These are phyloP conservation scores for Coilia nasus DNA, from an alignment of 2,797 vertebrate genomes.

Conservation along the genomic window DNA sequence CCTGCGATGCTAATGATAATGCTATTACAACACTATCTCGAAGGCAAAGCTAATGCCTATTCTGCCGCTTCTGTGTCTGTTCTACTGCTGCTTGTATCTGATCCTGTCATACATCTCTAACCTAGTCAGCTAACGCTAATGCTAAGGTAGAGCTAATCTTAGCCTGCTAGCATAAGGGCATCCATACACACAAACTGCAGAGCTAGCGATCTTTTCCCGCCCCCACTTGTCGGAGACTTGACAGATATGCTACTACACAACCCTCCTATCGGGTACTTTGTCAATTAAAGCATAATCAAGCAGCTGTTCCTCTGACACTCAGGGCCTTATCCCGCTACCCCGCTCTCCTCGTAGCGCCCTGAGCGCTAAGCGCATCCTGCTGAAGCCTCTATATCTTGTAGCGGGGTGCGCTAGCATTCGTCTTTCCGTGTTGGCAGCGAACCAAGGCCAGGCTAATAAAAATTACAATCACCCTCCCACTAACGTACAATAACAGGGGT, in stretches of 20 bases:
- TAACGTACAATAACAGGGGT: conserved; percentile 13
- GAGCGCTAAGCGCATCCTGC: neutral
- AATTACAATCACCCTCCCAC: neutral
- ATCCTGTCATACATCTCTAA: neutral
- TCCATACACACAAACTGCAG: neutral
- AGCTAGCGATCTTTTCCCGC: neutral
- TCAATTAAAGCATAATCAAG: conserved; percentile 6
- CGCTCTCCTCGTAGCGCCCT: neutral
- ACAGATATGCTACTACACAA: neutral
- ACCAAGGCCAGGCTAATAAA: conserved; percentile 21
- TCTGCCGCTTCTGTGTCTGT: no score
- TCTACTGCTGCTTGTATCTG: no score
- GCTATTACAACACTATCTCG: no score
- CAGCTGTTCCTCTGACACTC: neutral
- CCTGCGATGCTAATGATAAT: no score
- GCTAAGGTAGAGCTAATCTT: neutral
- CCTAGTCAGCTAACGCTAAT: neutral
- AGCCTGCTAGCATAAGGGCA: neutral
- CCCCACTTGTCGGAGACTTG: neutral
- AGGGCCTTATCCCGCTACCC: neutral
- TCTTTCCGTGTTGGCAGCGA: neutral
- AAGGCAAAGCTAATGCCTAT: no score
- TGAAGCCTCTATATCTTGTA: conserved; percentile 1
- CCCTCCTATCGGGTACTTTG: neutral
- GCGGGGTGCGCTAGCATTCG: neutral